A percentile compares a stretch with the other conserved stretches of the same genome.
These are phyloP conservation scores for Oryzias curvinotus DNA, from an alignment of 2,113 vertebrate species.

Conservation along the genomic window DNA sequence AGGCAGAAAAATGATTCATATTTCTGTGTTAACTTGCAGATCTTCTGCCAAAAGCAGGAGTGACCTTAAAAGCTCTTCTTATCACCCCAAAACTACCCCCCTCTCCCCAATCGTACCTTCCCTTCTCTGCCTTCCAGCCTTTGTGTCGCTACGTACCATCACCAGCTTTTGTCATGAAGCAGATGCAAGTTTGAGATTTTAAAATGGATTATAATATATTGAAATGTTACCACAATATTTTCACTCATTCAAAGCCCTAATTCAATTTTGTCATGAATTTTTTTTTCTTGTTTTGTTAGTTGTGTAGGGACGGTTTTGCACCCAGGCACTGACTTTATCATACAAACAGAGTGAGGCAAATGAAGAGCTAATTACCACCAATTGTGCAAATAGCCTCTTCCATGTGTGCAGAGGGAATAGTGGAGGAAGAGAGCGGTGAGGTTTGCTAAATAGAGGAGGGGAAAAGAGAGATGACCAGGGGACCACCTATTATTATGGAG, in stretches of 20 bases:
- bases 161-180: too few relatives aligned
- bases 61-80: conserved; percentile 21
- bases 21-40: background rate
- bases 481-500: conserved; percentile 67
- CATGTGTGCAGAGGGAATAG: conserved; percentile 48
- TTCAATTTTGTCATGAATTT: background rate
- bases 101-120: too few relatives aligned
- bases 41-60: conserved; percentile 44
- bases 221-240: background rate
- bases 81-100: conserved; percentile 10
- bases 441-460: conserved; percentile 50
- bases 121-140: too few relatives aligned
- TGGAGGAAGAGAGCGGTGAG: conserved; percentile 23
- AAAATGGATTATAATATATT: conserved; percentile 22
- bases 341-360: conserved; percentile 55
- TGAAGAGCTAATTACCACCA: conserved; percentile 70
- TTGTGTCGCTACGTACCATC: too few relatives aligned
- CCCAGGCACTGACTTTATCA: conserved; percentile 52
- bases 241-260: background rate
- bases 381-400: conserved; percentile 72
- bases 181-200: background rate
- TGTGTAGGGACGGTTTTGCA: conserved; percentile 13
- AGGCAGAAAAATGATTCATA: conserved; percentile 20
- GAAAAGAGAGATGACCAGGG: conserved; percentile 53
- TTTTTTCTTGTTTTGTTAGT: background rate